These are phyloP conservation scores for Caradrina clavipalpis DNA, from an alignment of 2,888 invertebrate genomes.

Conservation along the genomic window DNA sequence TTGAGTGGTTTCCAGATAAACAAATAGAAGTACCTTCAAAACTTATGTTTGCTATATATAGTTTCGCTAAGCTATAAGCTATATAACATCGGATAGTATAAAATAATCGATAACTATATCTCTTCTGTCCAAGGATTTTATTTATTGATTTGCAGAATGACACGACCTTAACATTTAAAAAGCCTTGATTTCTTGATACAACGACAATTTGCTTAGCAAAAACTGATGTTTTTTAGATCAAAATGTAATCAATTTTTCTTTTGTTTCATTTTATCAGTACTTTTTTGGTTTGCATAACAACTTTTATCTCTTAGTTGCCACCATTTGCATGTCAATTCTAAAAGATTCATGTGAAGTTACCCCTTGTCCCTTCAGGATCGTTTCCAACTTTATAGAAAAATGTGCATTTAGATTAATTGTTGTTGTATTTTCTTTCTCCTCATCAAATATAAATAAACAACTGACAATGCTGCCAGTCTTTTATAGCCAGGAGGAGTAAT, in stretches of 20 bases:
- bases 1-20: slow-evolving; percentile 40
- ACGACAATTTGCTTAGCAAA: neutral
- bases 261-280: too few species aligned
- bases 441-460: neutral
- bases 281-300: neutral
- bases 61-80: neutral
- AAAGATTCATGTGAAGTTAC: slow-evolving; percentile 11
- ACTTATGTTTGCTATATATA: slow-evolving; percentile 38
- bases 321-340: neutral
- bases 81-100: neutral
- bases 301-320: neutral
- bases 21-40: slow-evolving; percentile 39
- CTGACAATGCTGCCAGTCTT: neutral
- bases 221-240: neutral
- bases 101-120: neutral
- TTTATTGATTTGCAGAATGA: slow-evolving; percentile 6
- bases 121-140: neutral
- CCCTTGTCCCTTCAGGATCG: neutral
- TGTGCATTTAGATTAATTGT: neutral
- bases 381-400: slow-evolving; percentile 7
- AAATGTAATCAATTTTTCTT: neutral
- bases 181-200: neutral
- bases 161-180: neutral
- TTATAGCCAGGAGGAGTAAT: too few species aligned
- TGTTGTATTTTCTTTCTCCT: neutral